Evolutionary conservation across 2,888 invertebrate genomes (phyloP).

Genomic region (Papilio elwesi): DNA sequence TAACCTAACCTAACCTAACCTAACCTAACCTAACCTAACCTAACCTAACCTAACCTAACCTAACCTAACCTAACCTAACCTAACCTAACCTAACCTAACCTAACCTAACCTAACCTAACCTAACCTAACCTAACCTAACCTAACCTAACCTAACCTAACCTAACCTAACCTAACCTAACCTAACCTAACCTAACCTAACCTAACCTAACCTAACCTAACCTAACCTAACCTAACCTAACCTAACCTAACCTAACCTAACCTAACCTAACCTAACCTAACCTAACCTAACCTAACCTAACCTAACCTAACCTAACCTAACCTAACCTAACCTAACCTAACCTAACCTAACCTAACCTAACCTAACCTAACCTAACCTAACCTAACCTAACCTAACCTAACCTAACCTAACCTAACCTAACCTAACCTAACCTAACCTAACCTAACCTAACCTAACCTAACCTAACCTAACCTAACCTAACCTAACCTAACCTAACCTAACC

Average conservation of each 20-base stretch:
- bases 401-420: no score
- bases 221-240: constrained; percentile 41
- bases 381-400: no score
- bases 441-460: no score
- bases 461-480: no score
- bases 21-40: constrained; percentile 27
- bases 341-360: no score
- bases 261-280: constrained; percentile 36
- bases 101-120: constrained; percentile 37
- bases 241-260: constrained; percentile 42
- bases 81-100: constrained; percentile 22
- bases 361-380: no score
- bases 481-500: no score
- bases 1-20: constrained; percentile 31
- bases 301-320: no score
- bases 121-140: constrained; percentile 38
- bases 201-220: constrained; percentile 43
- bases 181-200: constrained; percentile 43
- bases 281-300: no score
- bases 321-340: no score
- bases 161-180: constrained; percentile 41
- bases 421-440: no score
- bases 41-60: constrained; percentile 26
- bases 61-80: constrained; percentile 1
- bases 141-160: constrained; percentile 28